Base-by-base conservation (phyloP, 2,113 vertebrate species). In the Asarcornis scutulata region DNA sequence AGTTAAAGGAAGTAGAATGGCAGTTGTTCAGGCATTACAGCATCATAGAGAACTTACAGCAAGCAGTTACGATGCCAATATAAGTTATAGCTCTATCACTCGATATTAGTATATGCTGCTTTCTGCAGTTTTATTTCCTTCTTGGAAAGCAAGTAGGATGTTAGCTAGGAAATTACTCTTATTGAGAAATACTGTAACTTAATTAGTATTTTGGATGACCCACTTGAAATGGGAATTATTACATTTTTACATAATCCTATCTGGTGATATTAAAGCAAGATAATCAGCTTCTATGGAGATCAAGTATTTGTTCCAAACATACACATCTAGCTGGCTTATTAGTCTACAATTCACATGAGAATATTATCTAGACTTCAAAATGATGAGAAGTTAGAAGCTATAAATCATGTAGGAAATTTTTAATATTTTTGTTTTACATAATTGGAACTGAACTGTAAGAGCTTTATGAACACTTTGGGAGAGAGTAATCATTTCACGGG, bases 51-150 rank as follows among this genome's bases (percentile, higher is more conserved):
- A 75, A 71, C 36, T 40, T 27, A 27, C 26, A 64, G 34, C 23
- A 38, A 26, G 60, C 60, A 62, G 56, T 75, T 58, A 59, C 27
- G 46, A 50, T 34, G 31, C 22, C 55, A 74, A 56, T 42, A 8
- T 58, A 56, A 55, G 21, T 71, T 63, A 86, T 10, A 76, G 38
- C 31, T 87, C 63, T 62, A 20, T 62, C 63, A 55, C 67, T 69
- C 64, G 26, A 42, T 56, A 23, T 74, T 86, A 63, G n/a, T 62
- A 62, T 62, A 77, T 95, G 82, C 63, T 69, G 21, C 68, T 91
- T 92, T 95, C 53, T 44, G 80, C 86, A 88, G 66, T 73, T 82
- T 93, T 91, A 91, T 95, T 91, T 97, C 95, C 92, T 88, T 90
- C 92, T 87, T 95, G 79, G 60, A 95, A 96, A 87, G 64, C 83